Evolutionary conservation across 2,888 invertebrate genomes (phyloP).

Genomic region (Fragum fragum): DNA sequence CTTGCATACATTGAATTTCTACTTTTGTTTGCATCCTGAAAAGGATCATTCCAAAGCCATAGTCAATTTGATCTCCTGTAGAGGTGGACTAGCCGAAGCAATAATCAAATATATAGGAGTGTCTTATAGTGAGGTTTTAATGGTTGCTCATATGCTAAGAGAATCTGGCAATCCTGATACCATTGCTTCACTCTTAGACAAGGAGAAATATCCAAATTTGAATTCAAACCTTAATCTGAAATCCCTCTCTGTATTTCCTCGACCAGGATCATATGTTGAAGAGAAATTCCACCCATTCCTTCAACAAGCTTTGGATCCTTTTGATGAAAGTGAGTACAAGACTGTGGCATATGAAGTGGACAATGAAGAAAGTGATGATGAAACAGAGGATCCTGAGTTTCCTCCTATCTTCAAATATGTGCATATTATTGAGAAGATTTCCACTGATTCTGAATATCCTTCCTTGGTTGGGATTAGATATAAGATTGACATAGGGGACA

Average conservation of each 20-base stretch:
- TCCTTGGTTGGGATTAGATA: background rate
- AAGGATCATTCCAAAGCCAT: background rate
- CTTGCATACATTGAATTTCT: background rate
- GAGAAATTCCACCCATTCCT: constrained; percentile 53
- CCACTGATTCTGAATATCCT: background rate
- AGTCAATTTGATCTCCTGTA: background rate
- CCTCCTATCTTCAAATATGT: constrained; percentile 11
- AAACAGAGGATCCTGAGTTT: background rate
- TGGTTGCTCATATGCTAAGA: background rate
- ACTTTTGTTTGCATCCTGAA: background rate
- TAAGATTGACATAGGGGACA: background rate
- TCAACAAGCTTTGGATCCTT: constrained; percentile 35
- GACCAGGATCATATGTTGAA: constrained; percentile 58
- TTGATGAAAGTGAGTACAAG: constrained; percentile 49
- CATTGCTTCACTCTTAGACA: constrained; percentile 32
- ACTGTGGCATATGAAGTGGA: constrained; percentile 56
- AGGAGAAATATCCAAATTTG: background rate
- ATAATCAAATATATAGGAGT: background rate
- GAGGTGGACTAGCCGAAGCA: background rate
- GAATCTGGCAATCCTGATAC: constrained; percentile 12
- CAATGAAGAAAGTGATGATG: constrained; percentile 3
- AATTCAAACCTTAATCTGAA: background rate
- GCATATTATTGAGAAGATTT: background rate
- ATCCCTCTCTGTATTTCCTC: constrained; percentile 42
- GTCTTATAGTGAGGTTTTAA: background rate